Percentiles rank a stretch among this genome's conserved stretches.
These are phyloP conservation scores for Acanthoscelides obtectus DNA, from an alignment of 2,888 invertebrate species.

Conservation along the genomic window DNA sequence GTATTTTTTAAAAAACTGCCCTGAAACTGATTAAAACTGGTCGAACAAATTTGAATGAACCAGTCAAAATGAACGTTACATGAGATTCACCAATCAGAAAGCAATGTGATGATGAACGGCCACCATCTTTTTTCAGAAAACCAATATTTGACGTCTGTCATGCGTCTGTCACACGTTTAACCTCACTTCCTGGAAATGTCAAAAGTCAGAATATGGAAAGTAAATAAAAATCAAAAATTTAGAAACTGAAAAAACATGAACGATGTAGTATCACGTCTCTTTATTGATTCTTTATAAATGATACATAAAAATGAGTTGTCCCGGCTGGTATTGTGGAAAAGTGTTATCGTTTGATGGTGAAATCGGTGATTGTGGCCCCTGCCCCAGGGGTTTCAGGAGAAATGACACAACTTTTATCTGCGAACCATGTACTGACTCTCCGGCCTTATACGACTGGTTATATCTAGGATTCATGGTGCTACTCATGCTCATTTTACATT, in stretches of 20 bases:
- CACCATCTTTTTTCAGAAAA: conserved; percentile 22
- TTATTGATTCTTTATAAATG: background rate
- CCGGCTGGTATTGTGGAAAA: conserved; percentile 82
- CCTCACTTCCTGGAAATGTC: background rate
- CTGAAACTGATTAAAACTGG: background rate
- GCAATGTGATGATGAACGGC: conserved; percentile 22
- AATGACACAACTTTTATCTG: conserved; percentile 73
- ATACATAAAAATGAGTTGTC: conserved; percentile 52
- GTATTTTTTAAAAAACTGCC: background rate
- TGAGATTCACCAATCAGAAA: conserved; percentile 30
- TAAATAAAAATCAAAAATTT: background rate
- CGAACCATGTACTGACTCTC: conserved; percentile 68
- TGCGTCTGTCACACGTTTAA: background rate
- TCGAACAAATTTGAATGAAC: conserved; percentile 1
- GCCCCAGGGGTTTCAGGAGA: conserved; percentile 76
- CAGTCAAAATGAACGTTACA: conserved; percentile 8
- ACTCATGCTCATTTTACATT: conserved; percentile 81
- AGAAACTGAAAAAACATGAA: background rate
- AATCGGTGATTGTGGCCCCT: conserved; percentile 82
- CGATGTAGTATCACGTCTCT: background rate
- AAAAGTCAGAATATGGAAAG: background rate
- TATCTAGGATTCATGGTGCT: conserved; percentile 93
- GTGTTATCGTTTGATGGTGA: conserved; percentile 60
- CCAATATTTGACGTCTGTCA: background rate
- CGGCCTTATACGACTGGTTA: conserved; percentile 86